Evolutionary conservation across 2,113 vertebrate genomes (phyloP).

Genomic region (Actenoides lindsayi): DNA sequence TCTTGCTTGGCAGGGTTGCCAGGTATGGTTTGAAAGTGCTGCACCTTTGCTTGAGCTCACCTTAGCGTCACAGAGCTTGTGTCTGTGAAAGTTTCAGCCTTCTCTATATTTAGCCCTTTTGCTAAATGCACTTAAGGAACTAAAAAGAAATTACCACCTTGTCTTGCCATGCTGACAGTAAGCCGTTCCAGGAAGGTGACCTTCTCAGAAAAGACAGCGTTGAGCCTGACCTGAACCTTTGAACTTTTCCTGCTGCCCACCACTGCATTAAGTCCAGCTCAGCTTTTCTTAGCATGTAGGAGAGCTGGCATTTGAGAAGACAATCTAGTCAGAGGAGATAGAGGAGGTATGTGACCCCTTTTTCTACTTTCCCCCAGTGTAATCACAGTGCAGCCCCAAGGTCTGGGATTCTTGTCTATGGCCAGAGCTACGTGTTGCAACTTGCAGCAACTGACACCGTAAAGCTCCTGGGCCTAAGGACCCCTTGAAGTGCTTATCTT

Average conservation of each 20-base stretch:
- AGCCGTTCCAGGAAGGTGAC: not conserved
- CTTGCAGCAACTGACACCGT: not conserved
- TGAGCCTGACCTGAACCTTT: not conserved
- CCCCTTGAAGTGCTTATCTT: not conserved
- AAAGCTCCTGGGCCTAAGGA: not conserved
- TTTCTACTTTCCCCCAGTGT: not conserved
- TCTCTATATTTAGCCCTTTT: not conserved
- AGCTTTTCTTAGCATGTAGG: not conserved
- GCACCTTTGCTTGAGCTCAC: not conserved
- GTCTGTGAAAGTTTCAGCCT: not conserved
- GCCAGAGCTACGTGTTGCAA: not conserved
- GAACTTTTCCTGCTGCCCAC: not conserved
- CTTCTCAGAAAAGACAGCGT: not conserved
- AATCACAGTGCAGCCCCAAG: not conserved
- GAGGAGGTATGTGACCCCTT: not conserved
- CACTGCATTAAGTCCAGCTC: not conserved
- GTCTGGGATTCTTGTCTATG: not conserved
- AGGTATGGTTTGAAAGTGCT: not conserved
- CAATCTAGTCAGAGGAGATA: not conserved
- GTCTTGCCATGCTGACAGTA: not conserved
- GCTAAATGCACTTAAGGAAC: not conserved
- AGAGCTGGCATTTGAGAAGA: not conserved
- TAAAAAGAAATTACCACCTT: not conserved
- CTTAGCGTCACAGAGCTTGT: not conserved
- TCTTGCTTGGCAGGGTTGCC: not conserved